phyloP scores from a whole-genome alignment of 2,797 vertebrate genomes.

The Hippoglossus hippoglossus region DNA sequence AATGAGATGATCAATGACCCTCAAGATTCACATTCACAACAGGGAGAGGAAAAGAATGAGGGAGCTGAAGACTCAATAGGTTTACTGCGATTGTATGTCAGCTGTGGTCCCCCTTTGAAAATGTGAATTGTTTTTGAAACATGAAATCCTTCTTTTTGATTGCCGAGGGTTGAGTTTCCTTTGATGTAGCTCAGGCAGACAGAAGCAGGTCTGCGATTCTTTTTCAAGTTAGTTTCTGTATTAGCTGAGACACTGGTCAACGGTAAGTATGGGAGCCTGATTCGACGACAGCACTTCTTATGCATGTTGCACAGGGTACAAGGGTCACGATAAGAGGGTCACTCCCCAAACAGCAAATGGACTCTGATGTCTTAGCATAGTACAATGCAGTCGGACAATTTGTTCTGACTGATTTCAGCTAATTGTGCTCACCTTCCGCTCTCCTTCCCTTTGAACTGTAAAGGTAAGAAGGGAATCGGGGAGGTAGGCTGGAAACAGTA shows the following conservation, averaged over 20 bases:
- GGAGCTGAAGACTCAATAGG: conserved; percentile 77
- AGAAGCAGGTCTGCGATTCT: conserved; percentile 74
- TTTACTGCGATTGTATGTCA: conserved; percentile 78
- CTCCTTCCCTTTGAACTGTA: conserved; percentile 83
- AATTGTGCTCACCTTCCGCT: conserved; percentile 82
- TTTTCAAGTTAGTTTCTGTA: conserved; percentile 73
- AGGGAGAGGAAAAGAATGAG: conserved; percentile 71
- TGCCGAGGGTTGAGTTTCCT: conserved; percentile 69
- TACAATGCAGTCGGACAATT: conserved; percentile 76
- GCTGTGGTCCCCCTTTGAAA: conserved; percentile 78
- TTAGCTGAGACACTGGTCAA: conserved; percentile 67
- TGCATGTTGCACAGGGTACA: conserved; percentile 46
- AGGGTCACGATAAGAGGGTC: conserved; percentile 65
- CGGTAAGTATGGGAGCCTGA: conserved; percentile 57
- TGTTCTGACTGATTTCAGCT: conserved; percentile 83
- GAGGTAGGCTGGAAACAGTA: conserved; percentile 72
- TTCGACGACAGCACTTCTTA: conserved; percentile 54
- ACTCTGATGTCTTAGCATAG: conserved; percentile 64
- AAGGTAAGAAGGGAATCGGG: conserved; percentile 69
- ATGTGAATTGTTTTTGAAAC: conserved; percentile 81
- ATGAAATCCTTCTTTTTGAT: conserved; percentile 80
- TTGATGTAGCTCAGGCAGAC: conserved; percentile 76
- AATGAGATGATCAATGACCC: conserved; percentile 83
- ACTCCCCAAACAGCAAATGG: conserved; percentile 62
- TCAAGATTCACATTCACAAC: conserved; percentile 81